phyloP scores from a whole-genome alignment of 1,140 invertebrate genomes.

The Ruditapes philippinarum region DNA sequence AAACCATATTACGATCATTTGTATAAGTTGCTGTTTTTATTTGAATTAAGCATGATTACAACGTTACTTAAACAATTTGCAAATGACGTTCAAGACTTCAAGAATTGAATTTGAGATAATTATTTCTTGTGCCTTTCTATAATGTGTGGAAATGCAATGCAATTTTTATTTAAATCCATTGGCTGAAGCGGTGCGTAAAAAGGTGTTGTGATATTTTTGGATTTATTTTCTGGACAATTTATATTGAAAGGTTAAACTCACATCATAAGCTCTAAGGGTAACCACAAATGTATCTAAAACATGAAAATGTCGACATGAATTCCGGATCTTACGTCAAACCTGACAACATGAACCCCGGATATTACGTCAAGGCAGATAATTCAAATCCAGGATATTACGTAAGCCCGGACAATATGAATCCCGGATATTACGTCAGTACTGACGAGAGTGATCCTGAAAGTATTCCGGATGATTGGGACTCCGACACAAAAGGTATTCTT shows the following conservation, averaged over 20 bases:
- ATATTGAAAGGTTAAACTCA: not conserved
- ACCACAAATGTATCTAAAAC: constrained; percentile 38
- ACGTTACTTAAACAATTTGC: too few relatives aligned
- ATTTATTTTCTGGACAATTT: not conserved
- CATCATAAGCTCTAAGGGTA: not conserved
- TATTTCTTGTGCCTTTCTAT: not conserved
- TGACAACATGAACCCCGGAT: constrained; percentile 44
- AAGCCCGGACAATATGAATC: constrained; percentile 36
- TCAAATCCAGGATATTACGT: constrained; percentile 54
- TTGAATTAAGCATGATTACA: too few relatives aligned
- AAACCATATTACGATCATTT: too few relatives aligned
- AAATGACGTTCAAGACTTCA: too few relatives aligned
- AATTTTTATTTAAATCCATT: too few relatives aligned
- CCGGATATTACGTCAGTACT: constrained; percentile 58
- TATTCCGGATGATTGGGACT: constrained; percentile 45
- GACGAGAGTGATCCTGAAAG: constrained; percentile 51
- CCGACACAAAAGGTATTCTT: not conserved
- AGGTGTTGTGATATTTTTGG: too few relatives aligned
- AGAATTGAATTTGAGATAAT: too few relatives aligned
- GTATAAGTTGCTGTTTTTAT: too few relatives aligned
- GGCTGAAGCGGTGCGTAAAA: too few relatives aligned
- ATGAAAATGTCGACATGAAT: constrained; percentile 49
- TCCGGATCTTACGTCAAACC: constrained; percentile 49
- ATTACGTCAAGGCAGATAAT: constrained; percentile 55
- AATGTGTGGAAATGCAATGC: not conserved